phyloP scores from a whole-genome alignment of 2,888 invertebrate genomes.

The Ormyrus nitidulus region DNA sequence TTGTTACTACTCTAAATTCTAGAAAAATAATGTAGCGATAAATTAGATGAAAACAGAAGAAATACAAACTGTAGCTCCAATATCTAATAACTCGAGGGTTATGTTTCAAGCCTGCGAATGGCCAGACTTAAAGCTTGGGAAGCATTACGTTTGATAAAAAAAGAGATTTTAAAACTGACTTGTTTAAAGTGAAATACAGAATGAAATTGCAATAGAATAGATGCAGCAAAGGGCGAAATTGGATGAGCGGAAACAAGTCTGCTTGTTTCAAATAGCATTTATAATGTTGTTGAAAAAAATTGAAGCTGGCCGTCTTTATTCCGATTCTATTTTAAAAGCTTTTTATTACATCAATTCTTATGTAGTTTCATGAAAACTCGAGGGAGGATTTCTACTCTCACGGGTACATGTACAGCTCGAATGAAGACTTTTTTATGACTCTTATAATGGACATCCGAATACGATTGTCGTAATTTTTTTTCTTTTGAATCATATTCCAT shows the following conservation, averaged over 20 bases:
- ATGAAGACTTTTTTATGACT: constrained; percentile 27
- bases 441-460: constrained; percentile 22
- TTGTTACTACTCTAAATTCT: background rate
- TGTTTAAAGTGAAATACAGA: constrained; percentile 1
- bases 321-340: constrained; percentile 11
- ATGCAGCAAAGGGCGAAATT: constrained; percentile 8
- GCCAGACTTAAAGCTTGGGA: constrained; percentile 24
- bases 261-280: background rate
- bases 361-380: constrained; percentile 35
- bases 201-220: constrained; percentile 43
- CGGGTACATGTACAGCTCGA: constrained; percentile 38
- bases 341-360: constrained; percentile 43
- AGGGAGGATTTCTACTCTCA: constrained; percentile 20
- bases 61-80: background rate
- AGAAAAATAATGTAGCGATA: too few relatives aligned
- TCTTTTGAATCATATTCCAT: constrained; percentile 9
- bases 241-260: background rate
- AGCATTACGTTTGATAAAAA: constrained; percentile 2
- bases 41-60: too few relatives aligned
- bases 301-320: constrained; percentile 8
- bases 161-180: constrained; percentile 12
- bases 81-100: constrained; percentile 16
- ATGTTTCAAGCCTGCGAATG: constrained; percentile 5
- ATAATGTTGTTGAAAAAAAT: constrained; percentile 13
- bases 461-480: too few relatives aligned